These are phyloP conservation scores for Tautogolabrus adspersus DNA, from an alignment of 2,113 vertebrate genomes.

Conservation along the genomic window DNA sequence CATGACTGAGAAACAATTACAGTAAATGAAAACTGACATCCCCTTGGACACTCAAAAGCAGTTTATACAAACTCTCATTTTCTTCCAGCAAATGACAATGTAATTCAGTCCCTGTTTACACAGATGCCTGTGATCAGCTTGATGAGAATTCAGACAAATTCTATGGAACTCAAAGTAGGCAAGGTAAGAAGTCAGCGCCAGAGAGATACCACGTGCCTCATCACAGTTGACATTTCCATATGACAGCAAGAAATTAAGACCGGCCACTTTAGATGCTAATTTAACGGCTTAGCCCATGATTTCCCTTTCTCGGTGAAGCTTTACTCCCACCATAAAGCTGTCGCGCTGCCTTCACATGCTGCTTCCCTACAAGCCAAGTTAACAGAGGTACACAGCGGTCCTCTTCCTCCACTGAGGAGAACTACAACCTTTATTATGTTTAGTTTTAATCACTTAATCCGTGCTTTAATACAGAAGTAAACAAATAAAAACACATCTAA, in stretches of 20 bases:
- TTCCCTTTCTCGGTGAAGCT: constrained; percentile 60
- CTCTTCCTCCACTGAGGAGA: constrained; percentile 41
- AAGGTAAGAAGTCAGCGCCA: constrained; percentile 22
- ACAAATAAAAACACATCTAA: constrained; percentile 76
- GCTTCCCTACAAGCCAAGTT: constrained; percentile 34
- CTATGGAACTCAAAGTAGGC: constrained; percentile 21
- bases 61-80: constrained; percentile 65
- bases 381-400: constrained; percentile 37
- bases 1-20: constrained; percentile 62
- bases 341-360: constrained; percentile 41
- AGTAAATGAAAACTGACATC: constrained; percentile 63
- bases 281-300: constrained; percentile 66
- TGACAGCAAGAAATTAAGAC: constrained; percentile 63
- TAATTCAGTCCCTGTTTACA: constrained; percentile 13
- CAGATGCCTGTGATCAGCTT: constrained; percentile 45
- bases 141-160: constrained; percentile 40
- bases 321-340: constrained; percentile 64
- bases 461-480: constrained; percentile 74
- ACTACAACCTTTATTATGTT: constrained; percentile 68
- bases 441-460: constrained; percentile 79
- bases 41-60: constrained; percentile 50
- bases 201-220: constrained; percentile 40
- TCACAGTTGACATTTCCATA: constrained; percentile 63
- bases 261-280: constrained; percentile 71
- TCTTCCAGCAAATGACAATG: constrained; percentile 43